A percentile compares a stretch with the other conserved stretches of the same genome.
Conservation (phyloP, 2,888 invertebrate species). For the Erebia epiphron region DNA sequence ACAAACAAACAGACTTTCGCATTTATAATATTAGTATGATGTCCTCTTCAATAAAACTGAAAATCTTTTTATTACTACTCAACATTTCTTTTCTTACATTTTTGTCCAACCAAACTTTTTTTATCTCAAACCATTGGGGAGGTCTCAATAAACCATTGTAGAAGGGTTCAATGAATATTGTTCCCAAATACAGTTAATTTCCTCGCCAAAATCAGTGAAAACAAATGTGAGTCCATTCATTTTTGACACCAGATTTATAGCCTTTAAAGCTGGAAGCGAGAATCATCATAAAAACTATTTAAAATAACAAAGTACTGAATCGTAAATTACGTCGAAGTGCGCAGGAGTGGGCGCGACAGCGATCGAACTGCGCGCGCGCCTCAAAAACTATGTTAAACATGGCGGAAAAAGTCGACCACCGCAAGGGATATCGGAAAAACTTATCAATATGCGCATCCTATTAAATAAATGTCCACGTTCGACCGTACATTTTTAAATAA, state of each 20-base stretch:
- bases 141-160: conserved; percentile 33
- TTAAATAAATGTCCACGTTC: conserved; percentile 65
- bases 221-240: conserved; percentile 69
- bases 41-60: not conserved
- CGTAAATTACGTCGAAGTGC: conserved; percentile 69
- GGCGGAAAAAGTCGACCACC: conserved; percentile 78
- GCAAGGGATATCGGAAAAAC: conserved; percentile 70
- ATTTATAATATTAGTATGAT: too few species aligned
- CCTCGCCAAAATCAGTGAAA: conserved; percentile 50
- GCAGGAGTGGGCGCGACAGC: conserved; percentile 46
- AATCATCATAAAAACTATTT: conserved; percentile 67
- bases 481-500: conserved; percentile 63
- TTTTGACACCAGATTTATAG: conserved; percentile 78
- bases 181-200: conserved; percentile 29
- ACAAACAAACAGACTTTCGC: too few species aligned
- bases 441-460: conserved; percentile 75
- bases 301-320: conserved; percentile 66
- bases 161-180: conserved; percentile 24
- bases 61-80: too few species aligned
- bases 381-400: conserved; percentile 69
- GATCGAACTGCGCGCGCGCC: conserved; percentile 51
- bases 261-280: conserved; percentile 67
- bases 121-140: conserved; percentile 21
- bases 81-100: not conserved
- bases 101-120: not conserved